These are phyloP conservation scores for Stomatorhinus walkeri DNA, from an alignment of 2,797 vertebrate species.

Conservation along the genomic window DNA sequence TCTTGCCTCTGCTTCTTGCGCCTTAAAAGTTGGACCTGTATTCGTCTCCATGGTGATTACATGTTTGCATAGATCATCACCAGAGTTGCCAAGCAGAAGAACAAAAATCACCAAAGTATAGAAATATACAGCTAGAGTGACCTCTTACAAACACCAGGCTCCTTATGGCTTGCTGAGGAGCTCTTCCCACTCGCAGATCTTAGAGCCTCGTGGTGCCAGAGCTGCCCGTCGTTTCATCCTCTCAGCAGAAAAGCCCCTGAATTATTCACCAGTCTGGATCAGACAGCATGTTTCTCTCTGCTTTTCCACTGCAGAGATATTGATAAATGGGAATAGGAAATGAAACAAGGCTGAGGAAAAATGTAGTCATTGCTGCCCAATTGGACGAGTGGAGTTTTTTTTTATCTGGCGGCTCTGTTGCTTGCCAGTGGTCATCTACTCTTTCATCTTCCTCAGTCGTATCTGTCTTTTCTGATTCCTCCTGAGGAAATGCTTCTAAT, in stretches of 20 bases:
- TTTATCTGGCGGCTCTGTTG: background rate
- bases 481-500: background rate
- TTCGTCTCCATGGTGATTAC: background rate
- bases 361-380: background rate
- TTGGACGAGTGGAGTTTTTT: background rate
- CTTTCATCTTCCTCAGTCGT: background rate
- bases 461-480: background rate
- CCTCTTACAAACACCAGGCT: background rate
- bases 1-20: background rate
- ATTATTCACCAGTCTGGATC: constrained; percentile 2
- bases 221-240: background rate
- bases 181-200: background rate
- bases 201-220: background rate
- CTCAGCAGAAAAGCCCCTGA: background rate
- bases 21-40: background rate
- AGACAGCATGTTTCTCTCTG: background rate
- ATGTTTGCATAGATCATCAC: background rate
- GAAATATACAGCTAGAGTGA: background rate
- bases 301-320: background rate
- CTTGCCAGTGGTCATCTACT: background rate
- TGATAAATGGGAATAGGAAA: constrained; percentile 4
- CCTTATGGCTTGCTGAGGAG: background rate
- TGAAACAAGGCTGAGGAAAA: background rate
- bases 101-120: background rate
- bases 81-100: background rate